A percentile compares a stretch with the other conserved stretches of the same genome.
phyloP scores from a whole-genome alignment of 2,113 vertebrate genomes.

The Sigmodon hispidus region DNA sequence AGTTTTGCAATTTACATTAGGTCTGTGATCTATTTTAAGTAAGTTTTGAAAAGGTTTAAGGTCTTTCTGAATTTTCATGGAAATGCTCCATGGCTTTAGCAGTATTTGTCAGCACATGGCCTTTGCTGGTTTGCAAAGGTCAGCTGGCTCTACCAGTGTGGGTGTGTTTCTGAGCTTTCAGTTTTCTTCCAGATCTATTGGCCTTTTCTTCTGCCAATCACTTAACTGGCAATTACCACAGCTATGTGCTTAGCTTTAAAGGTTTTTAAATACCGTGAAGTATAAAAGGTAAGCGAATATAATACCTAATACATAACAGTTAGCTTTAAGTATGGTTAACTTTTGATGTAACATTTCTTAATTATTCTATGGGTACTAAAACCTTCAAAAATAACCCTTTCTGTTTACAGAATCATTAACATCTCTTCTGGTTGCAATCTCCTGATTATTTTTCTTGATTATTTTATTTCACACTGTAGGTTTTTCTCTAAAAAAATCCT shows the following conservation, averaged over 20 bases:
- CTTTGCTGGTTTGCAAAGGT: background rate
- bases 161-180: background rate
- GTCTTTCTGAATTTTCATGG: background rate
- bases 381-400: background rate
- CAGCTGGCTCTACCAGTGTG: background rate
- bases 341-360: background rate
- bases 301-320: background rate
- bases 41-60: background rate
- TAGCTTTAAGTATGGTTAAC: background rate
- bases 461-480: background rate
- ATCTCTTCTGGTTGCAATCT: background rate
- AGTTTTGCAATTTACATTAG: background rate
- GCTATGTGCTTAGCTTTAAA: background rate
- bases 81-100: background rate
- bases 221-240: background rate
- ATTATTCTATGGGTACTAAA: background rate
- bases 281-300: background rate
- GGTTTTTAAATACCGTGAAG: background rate
- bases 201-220: background rate
- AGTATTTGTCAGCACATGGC: background rate
- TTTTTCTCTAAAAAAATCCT: conserved; percentile 13
- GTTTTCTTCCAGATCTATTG: background rate
- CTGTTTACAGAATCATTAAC: conserved; percentile 9
- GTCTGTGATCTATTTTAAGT: background rate
- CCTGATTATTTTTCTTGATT: background rate